Conservation (phyloP, 2,113 vertebrate genomes). For the Cryptotis parvus region DNA sequence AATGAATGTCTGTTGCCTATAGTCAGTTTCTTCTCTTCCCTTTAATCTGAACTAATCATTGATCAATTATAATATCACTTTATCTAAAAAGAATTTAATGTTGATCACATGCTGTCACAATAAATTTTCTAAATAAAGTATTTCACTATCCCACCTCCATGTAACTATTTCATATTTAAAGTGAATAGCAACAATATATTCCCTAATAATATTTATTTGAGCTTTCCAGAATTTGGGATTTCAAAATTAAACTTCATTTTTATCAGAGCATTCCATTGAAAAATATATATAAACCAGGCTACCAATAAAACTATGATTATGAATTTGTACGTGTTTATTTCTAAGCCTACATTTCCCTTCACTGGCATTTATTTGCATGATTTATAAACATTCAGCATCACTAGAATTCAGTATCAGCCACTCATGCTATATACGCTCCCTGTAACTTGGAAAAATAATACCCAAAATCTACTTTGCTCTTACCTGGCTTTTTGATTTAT, state of each 20-base stretch:
- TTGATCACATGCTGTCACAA: constrained; percentile 7
- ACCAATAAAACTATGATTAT: background rate
- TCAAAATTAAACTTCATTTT: background rate
- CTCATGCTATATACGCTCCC: constrained; percentile 18
- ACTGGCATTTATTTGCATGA: background rate
- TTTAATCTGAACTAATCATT: constrained; percentile 47
- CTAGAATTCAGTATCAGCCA: background rate
- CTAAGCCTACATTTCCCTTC: background rate
- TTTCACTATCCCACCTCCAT: constrained; percentile 13
- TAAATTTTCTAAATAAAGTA: background rate
- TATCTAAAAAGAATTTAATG: background rate
- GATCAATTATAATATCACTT: background rate
- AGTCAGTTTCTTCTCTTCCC: background rate
- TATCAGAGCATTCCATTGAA: background rate
- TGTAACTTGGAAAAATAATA: constrained; percentile 3
- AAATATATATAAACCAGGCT: background rate
- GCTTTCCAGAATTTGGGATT: constrained; percentile 32
- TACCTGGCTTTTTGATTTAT: constrained; percentile 70
- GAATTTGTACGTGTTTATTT: background rate
- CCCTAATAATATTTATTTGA: constrained; percentile 44
- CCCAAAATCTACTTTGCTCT: constrained; percentile 1
- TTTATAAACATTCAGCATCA: constrained; percentile 53
- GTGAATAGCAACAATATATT: background rate
- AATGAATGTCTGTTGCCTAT: background rate
- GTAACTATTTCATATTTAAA: constrained; percentile 37